Conservation (phyloP, 2,888 invertebrate species). For the Thecocarcelia acutangulata region DNA sequence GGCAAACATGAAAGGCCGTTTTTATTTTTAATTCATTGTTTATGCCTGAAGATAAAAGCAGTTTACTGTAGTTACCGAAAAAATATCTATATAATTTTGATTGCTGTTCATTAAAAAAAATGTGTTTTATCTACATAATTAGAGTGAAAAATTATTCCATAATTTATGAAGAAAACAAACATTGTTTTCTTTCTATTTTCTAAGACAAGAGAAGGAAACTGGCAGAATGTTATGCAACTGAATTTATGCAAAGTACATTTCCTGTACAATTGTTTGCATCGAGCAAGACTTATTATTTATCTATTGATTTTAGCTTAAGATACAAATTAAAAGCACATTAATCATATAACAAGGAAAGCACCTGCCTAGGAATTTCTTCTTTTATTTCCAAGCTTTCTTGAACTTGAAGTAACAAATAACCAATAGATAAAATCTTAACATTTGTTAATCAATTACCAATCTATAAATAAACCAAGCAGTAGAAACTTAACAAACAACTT, state of each 20-base stretch:
- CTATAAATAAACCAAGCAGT: constrained; percentile 34
- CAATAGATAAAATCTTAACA: constrained; percentile 51
- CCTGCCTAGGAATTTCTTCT: constrained; percentile 23
- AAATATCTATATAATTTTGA: too few relatives aligned
- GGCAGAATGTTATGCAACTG: background rate
- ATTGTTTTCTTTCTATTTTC: too few relatives aligned
- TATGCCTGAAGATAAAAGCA: background rate
- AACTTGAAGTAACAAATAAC: constrained; percentile 31
- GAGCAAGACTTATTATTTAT: constrained; percentile 9
- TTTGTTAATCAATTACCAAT: constrained; percentile 64
- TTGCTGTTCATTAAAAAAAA: too few relatives aligned
- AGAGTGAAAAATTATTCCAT: too few relatives aligned
- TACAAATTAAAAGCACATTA: constrained; percentile 43
- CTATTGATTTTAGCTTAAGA: constrained; percentile 24
- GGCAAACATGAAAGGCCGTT: too few relatives aligned
- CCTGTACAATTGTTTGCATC: constrained; percentile 8
- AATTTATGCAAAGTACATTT: constrained; percentile 21
- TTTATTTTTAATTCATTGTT: too few relatives aligned
- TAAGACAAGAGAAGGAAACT: too few relatives aligned
- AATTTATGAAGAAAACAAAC: too few relatives aligned
- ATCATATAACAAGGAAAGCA: constrained; percentile 38
- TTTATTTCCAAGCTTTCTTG: background rate
- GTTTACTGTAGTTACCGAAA: background rate
- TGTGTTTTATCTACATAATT: too few relatives aligned
- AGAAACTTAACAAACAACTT: constrained; percentile 25